phyloP scores from a whole-genome alignment of 1,140 invertebrate genomes.

The Ostrea denselamellosa region DNA sequence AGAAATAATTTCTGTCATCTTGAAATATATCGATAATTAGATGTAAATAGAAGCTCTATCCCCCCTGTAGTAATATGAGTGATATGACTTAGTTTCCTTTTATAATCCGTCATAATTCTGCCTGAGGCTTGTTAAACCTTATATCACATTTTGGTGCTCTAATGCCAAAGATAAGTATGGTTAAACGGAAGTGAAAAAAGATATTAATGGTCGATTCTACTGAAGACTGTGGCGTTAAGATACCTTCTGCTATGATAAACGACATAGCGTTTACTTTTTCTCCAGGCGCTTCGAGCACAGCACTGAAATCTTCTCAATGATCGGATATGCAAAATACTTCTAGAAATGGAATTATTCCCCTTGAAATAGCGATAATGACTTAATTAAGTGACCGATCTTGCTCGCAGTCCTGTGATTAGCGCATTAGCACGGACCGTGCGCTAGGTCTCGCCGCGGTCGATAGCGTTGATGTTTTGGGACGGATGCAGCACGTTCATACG shows the following conservation, averaged over 20 bases:
- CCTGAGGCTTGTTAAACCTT: not conserved
- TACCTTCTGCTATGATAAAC: slow-evolving; percentile 14
- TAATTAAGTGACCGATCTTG: slow-evolving; percentile 24
- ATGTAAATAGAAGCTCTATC: no score
- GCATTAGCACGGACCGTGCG: slow-evolving; percentile 18
- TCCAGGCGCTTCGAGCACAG: not conserved
- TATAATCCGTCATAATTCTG: not conserved
- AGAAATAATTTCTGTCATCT: no score
- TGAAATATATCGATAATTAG: no score
- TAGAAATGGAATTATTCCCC: slow-evolving; percentile 32
- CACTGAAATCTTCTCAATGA: not conserved
- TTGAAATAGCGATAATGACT: slow-evolving; percentile 33
- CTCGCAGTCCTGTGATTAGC: not conserved
- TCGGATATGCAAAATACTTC: slow-evolving; percentile 35
- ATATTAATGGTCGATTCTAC: not conserved
- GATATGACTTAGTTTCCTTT: not conserved
- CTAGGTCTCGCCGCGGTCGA: not conserved
- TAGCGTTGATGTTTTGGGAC: not conserved
- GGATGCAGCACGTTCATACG: not conserved
- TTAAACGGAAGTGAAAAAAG: slow-evolving; percentile 32
- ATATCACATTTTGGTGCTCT: not conserved
- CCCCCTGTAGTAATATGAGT: no score
- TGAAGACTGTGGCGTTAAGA: not conserved
- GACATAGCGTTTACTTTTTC: not conserved
- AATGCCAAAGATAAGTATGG: not conserved